Percentiles rank a stretch among this genome's conserved stretches.
phyloP scores from a whole-genome alignment of 2,113 vertebrate genomes.

The Poeciliopsis retropinna region DNA sequence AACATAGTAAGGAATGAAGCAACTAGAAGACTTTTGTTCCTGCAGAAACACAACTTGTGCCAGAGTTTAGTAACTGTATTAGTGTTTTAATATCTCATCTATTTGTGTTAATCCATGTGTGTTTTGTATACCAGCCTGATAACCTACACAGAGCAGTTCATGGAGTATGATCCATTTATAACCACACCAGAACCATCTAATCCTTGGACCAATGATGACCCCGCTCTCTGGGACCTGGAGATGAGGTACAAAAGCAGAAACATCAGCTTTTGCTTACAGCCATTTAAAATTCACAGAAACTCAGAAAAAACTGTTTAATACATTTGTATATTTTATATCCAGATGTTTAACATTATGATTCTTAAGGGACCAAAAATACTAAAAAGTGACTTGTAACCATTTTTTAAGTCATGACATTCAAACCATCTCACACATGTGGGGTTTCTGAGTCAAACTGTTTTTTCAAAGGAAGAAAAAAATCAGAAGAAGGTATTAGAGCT shows the following conservation, averaged over 20 bases:
- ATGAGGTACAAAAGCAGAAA: constrained; percentile 82
- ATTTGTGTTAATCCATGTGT: constrained; percentile 17
- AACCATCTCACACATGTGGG: not conserved
- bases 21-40: not conserved
- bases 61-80: not conserved
- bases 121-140: constrained; percentile 85
- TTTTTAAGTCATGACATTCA: not conserved
- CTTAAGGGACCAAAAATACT: not conserved
- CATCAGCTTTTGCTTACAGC: not conserved
- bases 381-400: not conserved
- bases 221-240: constrained; percentile 92
- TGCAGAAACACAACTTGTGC: no score
- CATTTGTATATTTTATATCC: no score
- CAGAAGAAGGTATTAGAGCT: not conserved
- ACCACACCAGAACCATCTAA: constrained; percentile 90
- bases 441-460: not conserved
- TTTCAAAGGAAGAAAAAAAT: no score
- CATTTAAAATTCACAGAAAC: not conserved
- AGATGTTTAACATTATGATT: no score
- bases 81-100: not conserved
- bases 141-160: constrained; percentile 92
- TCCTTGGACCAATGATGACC: constrained; percentile 94
- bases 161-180: constrained; percentile 95
- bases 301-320: no score
- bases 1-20: no score